Conservation (phyloP, 2,797 vertebrate species). For the Danio tinwini region DNA sequence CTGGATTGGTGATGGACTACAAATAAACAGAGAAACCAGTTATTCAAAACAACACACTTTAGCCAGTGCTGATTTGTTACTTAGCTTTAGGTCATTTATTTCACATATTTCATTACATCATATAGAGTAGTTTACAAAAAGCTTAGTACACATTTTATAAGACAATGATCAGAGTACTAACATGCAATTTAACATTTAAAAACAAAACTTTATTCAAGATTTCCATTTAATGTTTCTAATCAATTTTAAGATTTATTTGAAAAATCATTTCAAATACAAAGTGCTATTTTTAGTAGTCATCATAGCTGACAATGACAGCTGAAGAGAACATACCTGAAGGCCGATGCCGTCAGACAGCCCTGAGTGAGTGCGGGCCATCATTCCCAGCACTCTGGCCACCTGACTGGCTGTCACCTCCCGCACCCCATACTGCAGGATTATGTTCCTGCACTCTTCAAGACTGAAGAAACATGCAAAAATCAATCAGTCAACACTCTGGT, state of each 20-base stretch:
- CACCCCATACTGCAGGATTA: conserved; percentile 96
- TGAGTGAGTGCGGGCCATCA: conserved; percentile 99
- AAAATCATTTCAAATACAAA: too few species aligned
- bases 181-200: too few species aligned
- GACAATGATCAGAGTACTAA: too few species aligned
- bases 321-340: conserved; percentile 83
- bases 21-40: conserved; percentile 43
- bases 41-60: neutral
- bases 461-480: conserved; percentile 67
- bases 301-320: neutral
- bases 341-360: conserved; percentile 95
- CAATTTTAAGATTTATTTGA: too few species aligned
- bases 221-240: too few species aligned
- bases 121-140: too few species aligned
- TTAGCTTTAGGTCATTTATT: too few species aligned
- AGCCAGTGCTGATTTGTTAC: neutral
- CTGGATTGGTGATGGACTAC: conserved; percentile 93
- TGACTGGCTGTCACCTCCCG: conserved; percentile 97
- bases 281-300: neutral
- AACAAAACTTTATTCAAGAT: too few species aligned
- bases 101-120: too few species aligned
- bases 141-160: too few species aligned
- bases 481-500: neutral
- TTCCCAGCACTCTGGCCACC: conserved; percentile 96
- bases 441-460: conserved; percentile 98